These are phyloP conservation scores for Helicolenus hilgendorfi DNA, from an alignment of 2,797 vertebrate species.

Conservation along the genomic window DNA sequence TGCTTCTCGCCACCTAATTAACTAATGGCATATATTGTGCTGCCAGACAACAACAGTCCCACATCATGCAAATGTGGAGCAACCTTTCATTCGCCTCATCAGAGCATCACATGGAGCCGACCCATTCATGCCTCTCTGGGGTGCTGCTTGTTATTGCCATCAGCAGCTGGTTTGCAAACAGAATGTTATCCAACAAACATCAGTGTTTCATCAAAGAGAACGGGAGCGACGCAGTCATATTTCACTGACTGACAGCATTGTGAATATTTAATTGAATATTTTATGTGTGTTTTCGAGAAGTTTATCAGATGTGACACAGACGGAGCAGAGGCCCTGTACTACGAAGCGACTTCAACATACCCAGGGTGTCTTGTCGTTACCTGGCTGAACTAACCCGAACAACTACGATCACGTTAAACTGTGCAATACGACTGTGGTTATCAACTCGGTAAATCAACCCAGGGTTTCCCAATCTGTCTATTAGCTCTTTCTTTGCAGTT, in stretches of 20 bases:
- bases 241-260: conserved; percentile 53
- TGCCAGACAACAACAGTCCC: conserved; percentile 62
- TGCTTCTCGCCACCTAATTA: conserved; percentile 73
- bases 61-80: conserved; percentile 76
- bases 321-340: neutral
- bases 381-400: no score
- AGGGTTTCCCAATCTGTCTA: no score
- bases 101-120: conserved; percentile 20
- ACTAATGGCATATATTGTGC: conserved; percentile 52
- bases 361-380: no score
- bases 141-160: conserved; percentile 60
- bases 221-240: conserved; percentile 28
- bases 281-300: conserved; percentile 32
- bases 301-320: conserved; percentile 34
- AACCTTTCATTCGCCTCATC: conserved; percentile 67
- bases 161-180: conserved; percentile 62
- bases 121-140: conserved; percentile 56
- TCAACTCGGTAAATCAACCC: no score
- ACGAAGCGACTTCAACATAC: no score
- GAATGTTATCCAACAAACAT: conserved; percentile 60
- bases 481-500: no score
- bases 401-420: no score
- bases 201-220: conserved; percentile 57
- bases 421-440: no score
- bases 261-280: conserved; percentile 61